phyloP scores from a whole-genome alignment of 2,888 invertebrate genomes.

The Ceraclea dissimilis region DNA sequence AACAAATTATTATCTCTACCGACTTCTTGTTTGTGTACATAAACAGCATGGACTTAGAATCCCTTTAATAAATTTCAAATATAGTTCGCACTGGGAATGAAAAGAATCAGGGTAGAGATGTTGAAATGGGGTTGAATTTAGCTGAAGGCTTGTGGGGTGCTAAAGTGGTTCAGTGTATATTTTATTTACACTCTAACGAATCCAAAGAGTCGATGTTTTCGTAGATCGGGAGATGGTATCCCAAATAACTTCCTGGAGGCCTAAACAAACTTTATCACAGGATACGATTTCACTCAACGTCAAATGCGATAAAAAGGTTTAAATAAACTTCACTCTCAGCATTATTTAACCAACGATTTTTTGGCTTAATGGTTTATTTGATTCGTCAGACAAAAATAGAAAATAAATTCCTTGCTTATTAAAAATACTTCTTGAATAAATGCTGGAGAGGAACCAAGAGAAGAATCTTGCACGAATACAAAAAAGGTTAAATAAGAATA shows the following conservation, averaged over 20 bases:
- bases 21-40: too few species aligned
- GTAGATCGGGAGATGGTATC: background rate
- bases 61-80: background rate
- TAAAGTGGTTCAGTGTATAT: background rate
- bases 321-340: background rate
- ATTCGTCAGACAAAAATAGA: too few species aligned
- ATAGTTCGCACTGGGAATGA: background rate
- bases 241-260: background rate
- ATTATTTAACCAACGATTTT: background rate
- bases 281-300: constrained; percentile 2
- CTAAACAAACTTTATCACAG: constrained; percentile 2
- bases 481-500: too few species aligned
- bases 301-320: background rate
- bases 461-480: too few species aligned
- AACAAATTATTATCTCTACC: too few species aligned
- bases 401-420: too few species aligned
- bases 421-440: too few species aligned
- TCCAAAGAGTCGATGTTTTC: background rate
- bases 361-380: too few species aligned
- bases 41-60: too few species aligned
- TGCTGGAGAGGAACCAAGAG: too few species aligned
- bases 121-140: background rate
- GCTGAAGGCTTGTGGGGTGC: background rate
- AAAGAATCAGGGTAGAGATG: background rate
- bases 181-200: constrained; percentile 3